Conservation (phyloP, 2,113 vertebrate genomes). For the Datnioides undecimradiatus region DNA sequence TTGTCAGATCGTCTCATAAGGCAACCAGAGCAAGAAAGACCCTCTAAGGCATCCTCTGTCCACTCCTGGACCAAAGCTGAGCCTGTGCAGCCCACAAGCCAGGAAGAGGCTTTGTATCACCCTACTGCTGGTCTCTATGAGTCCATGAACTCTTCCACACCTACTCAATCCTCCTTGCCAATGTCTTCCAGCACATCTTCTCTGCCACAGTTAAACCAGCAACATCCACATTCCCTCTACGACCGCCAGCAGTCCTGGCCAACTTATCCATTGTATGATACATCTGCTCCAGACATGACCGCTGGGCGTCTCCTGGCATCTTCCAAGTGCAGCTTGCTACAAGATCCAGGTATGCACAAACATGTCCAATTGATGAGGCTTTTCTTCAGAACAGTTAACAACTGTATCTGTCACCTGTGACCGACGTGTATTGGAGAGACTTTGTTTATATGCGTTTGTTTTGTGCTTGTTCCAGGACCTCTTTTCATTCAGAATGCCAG, state of each 20-base stretch:
- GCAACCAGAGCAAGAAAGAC: constrained; percentile 59
- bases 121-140: not conserved
- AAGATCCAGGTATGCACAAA: constrained; percentile 68
- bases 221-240: constrained; percentile 43
- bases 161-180: constrained; percentile 2
- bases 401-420: not conserved
- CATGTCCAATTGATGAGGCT: not conserved
- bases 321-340: constrained; percentile 24
- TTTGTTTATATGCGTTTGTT: constrained; percentile 8
- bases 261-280: constrained; percentile 67
- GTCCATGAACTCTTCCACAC: constrained; percentile 23
- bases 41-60: constrained; percentile 66
- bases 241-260: constrained; percentile 74
- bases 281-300: constrained; percentile 46
- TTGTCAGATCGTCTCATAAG: constrained; percentile 56
- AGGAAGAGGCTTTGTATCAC: constrained; percentile 15
- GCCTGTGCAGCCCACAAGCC: constrained; percentile 41
- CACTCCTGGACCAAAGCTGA: constrained; percentile 73
- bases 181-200: constrained; percentile 59
- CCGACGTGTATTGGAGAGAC: not conserved
- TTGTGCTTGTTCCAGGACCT: constrained; percentile 41
- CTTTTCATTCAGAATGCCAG: constrained; percentile 79
- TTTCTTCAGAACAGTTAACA: not conserved
- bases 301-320: constrained; percentile 13
- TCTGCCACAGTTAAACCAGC: constrained; percentile 44